Conservation (phyloP, 2,888 invertebrate genomes). For the Coelinius sp. region DNA sequence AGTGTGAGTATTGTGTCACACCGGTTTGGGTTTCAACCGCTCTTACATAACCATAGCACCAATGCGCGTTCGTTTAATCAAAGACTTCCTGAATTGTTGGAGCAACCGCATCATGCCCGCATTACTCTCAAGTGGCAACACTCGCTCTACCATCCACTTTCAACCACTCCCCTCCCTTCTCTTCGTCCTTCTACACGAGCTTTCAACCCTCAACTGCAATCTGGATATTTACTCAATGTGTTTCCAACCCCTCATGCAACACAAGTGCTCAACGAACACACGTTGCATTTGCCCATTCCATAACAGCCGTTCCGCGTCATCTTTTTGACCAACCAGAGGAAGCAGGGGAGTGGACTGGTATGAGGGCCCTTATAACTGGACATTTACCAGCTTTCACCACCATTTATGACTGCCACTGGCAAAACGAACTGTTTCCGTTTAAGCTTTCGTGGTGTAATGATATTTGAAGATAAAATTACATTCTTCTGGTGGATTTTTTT, state of each 20-base stretch:
- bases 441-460: constrained; percentile 13
- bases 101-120: constrained; percentile 38
- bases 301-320: constrained; percentile 43
- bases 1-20: constrained; percentile 30
- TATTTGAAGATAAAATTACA: not conserved
- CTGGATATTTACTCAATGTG: constrained; percentile 17
- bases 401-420: constrained; percentile 23
- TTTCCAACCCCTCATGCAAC: constrained; percentile 5
- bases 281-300: constrained; percentile 37
- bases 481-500: not conserved
- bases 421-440: constrained; percentile 16
- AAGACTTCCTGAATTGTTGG: constrained; percentile 41
- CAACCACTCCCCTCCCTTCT: not conserved
- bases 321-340: constrained; percentile 37
- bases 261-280: constrained; percentile 2
- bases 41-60: constrained; percentile 38
- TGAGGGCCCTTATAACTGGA: constrained; percentile 37
- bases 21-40: constrained; percentile 38
- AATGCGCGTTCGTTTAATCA: constrained; percentile 39
- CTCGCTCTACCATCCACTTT: not conserved
- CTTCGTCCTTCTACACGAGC: not conserved
- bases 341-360: constrained; percentile 6
- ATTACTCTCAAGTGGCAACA: constrained; percentile 37
- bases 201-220: not conserved
- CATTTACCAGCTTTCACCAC: constrained; percentile 24